Percentiles rank a stretch among this genome's conserved stretches.
Conservation (phyloP, 1,140 invertebrate species). For the Branchinecta lindahli region DNA sequence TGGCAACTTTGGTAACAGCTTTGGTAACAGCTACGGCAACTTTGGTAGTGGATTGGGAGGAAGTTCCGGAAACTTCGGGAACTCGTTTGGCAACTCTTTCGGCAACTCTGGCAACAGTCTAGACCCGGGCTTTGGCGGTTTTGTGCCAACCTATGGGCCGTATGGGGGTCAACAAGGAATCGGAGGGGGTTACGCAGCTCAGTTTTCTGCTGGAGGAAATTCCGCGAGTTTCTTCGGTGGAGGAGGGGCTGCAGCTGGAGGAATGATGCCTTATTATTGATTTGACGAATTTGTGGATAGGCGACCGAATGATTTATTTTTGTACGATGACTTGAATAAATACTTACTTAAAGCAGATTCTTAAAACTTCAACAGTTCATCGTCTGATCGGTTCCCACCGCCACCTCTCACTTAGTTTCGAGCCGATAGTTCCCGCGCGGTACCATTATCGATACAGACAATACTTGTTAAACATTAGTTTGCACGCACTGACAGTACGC, state of each 20-base stretch:
- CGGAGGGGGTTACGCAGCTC: background rate
- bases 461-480: too few species aligned
- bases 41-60: background rate
- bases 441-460: too few species aligned
- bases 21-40: background rate
- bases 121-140: background rate
- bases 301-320: too few species aligned
- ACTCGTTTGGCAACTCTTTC: background rate
- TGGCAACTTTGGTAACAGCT: background rate
- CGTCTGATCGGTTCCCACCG: too few species aligned
- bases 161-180: background rate
- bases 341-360: too few species aligned
- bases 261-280: background rate
- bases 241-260: background rate
- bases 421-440: too few species aligned
- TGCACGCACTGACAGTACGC: too few species aligned
- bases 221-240: background rate
- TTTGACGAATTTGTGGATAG: too few species aligned
- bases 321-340: too few species aligned
- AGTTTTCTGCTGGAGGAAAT: background rate
- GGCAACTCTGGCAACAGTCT: background rate
- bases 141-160: background rate
- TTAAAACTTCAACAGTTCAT: too few species aligned
- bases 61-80: background rate
- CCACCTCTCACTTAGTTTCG: too few species aligned